Evolutionary conservation across 2,113 vertebrate species (phyloP), one percentile per base, ranked within the genome.

Genomic region (Ictidomys tridecemlineatus): DNA sequence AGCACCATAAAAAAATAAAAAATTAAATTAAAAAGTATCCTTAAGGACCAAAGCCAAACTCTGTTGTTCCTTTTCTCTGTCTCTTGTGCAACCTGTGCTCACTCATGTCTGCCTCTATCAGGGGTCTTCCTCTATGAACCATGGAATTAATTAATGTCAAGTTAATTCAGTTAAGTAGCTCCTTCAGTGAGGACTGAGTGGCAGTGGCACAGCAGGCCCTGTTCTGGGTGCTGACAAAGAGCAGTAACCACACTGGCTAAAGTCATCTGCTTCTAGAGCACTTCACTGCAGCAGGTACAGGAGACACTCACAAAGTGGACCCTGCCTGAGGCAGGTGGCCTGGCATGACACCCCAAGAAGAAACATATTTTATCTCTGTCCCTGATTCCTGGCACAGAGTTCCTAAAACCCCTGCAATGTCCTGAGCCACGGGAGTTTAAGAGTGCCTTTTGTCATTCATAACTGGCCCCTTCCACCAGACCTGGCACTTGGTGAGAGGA

Each of bases 311-410:
- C 22, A 2, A 30, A 13, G 48, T 9, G 12, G 5, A 4, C 9
- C 0, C 13, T 0, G 30, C 0, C 13, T 1, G 30, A 58, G 28
- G 5, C 0, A 56, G 18, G 34, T 5, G 58, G 61, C 22, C 14
- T 3, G 61, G 26, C 13, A 26, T 30, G 42, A 39, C 2, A 3
- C 18, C 26, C 4, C 6, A 39, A 11, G 24, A 48, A 48, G 48
- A 74, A 70, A 37, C 1, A 4, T 6, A 53, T 39, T 70, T 89
- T n/a, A 2, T 17, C 51, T 82, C 53, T 53, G 37, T 48, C 58
- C 74, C 48, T 8, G 8, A 1, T 63, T 85, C 22, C 18, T 76
- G 34, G 34, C 26, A 70, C 24, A 61, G 39, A 82, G 51, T 12
- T 65, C n/a, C 67, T n/a, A n/a, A 73, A 65, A 91, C 7, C 18